A percentile compares a stretch with the other conserved stretches of the same genome.
These are phyloP conservation scores for Branchellion lobata DNA, from an alignment of 2,888 invertebrate genomes.

Conservation along the genomic window DNA sequence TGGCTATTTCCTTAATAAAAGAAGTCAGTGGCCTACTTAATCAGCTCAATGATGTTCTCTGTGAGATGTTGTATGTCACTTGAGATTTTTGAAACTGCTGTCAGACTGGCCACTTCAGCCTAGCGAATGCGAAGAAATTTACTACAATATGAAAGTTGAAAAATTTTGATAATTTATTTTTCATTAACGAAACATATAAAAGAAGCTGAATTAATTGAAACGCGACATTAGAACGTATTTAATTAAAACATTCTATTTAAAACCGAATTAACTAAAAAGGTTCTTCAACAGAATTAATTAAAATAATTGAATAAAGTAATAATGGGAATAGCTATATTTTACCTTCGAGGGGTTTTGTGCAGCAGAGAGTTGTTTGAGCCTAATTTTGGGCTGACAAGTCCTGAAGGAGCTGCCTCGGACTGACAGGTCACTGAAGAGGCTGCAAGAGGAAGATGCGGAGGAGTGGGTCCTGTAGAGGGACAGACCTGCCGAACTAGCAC, in stretches of 20 bases:
- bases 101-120: background rate
- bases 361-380: background rate
- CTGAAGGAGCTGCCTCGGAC: conserved; percentile 8
- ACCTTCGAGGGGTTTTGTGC: no score
- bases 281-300: no score
- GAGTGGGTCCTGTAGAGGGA: background rate
- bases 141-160: no score
- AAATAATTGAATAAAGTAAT: no score
- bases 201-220: no score
- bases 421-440: conserved; percentile 3
- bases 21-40: background rate
- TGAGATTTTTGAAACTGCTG: background rate
- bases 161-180: no score
- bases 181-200: no score
- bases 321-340: no score
- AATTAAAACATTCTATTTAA: no score
- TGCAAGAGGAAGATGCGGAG: background rate
- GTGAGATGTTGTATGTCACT: background rate
- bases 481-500: background rate
- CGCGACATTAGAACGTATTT: no score
- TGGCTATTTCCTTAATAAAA: no score
- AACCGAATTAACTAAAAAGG: no score
- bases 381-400: background rate
- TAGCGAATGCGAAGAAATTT: background rate
- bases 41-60: background rate